Base-by-base conservation (phyloP, 23 tunicate genomes). In the Phallusia fumigata region DNA sequence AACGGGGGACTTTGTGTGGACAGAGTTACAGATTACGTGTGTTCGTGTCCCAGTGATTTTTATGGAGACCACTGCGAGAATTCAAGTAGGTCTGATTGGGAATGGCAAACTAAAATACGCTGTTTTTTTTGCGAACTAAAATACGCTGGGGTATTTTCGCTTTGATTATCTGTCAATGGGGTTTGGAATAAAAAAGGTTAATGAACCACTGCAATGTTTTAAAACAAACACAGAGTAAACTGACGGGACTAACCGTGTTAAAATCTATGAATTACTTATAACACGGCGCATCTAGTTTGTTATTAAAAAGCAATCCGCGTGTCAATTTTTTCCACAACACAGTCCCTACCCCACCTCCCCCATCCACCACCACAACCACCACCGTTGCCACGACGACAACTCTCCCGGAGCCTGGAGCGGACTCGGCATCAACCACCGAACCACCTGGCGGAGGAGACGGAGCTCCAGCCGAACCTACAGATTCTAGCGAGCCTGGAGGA, bases 41-140 rank as follows among this genome's bases (percentile, higher is more conserved):
- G 98, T 64, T 86, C 90, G 0, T 94, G 98, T 76, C 91, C 98
- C 0, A 76, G 75, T 35, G 92, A 92, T 65, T 89, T 85, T 74
- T 73, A 84, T 82, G 98, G 98, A 0, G 98, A 94, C 49, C 75
- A 0, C 5, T 94, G 98, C 80, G 98, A 94, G 81, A 30, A 30
- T 24, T 65, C 85, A 75, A 76, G 91, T 87, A 32, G 5, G 64
- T 84, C 47, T 40, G 47, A 80, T 32, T n/a, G n/a, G n/a, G n/a
- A n/a, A n/a, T n/a, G n/a, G n/a, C n/a, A n/a, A n/a, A n/a, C n/a
- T n/a, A n/a, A n/a, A n/a, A n/a, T n/a, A n/a, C n/a, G n/a, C n/a
- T n/a, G n/a, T n/a, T n/a, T n/a, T n/a, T n/a, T n/a, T n/a, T n/a
- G n/a, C n/a, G n/a, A n/a, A n/a, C n/a, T n/a, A n/a, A n/a, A n/a